Conservation (phyloP, 1,140 invertebrate genomes). For the Panagrolaimus sp. region DNA sequence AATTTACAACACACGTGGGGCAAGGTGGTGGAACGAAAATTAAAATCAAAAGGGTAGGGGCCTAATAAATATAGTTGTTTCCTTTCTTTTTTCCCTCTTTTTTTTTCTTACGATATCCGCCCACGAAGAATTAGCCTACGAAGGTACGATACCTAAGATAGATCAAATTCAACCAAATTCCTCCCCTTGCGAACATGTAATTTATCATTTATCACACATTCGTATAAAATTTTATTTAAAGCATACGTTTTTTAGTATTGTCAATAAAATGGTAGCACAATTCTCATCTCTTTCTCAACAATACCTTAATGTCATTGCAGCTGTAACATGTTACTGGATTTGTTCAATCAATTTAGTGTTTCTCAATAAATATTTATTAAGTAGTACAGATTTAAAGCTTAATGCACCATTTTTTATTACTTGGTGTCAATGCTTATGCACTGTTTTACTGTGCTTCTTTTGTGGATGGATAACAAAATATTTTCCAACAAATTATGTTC, state of each 20-base stretch:
- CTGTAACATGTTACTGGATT: constrained; percentile 54
- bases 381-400: constrained; percentile 66
- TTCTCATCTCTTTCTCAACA: constrained; percentile 24
- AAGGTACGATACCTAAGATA: no score
- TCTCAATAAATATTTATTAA: constrained; percentile 63
- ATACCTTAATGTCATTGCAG: constrained; percentile 41
- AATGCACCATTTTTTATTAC: constrained; percentile 94
- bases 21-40: no score
- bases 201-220: no score
- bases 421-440: constrained; percentile 90
- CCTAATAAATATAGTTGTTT: no score
- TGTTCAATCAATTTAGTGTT: constrained; percentile 59
- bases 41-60: no score
- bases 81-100: no score
- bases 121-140: no score
- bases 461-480: constrained; percentile 63
- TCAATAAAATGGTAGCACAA: background rate
- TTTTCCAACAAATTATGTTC: constrained; percentile 64
- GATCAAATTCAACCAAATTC: no score
- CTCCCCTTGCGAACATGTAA: no score
- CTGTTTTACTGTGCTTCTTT: constrained; percentile 72
- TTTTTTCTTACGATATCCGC: no score
- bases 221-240: no score
- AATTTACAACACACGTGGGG: no score
- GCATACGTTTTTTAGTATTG: background rate